These are phyloP conservation scores for Carassius carassius DNA, from an alignment of 2,113 vertebrate species.

Conservation along the genomic window DNA sequence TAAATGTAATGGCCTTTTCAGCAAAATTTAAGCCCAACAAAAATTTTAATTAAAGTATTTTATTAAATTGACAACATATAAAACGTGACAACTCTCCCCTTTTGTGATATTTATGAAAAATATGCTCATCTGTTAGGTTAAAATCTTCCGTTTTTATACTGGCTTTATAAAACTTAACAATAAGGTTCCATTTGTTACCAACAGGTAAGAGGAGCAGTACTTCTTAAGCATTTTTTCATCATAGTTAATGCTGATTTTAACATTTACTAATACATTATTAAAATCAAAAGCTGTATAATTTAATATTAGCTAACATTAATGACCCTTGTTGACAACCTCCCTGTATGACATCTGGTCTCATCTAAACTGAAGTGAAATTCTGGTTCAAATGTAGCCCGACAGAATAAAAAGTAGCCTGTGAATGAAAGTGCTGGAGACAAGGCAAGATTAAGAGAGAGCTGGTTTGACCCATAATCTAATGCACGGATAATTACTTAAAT, in stretches of 20 bases:
- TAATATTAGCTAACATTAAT: too few species aligned
- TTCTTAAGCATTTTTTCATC: too few species aligned
- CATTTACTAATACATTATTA: too few species aligned
- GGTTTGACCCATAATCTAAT: conserved; percentile 24
- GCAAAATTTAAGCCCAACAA: not conserved
- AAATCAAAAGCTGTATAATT: too few species aligned
- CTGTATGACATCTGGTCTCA: not conserved
- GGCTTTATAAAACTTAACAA: too few species aligned
- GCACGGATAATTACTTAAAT: conserved; percentile 16
- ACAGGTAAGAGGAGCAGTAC: too few species aligned
- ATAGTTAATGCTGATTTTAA: too few species aligned
- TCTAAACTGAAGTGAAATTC: not conserved
- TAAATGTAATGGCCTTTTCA: not conserved
- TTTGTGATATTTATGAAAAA: not conserved
- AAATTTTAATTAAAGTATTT: not conserved
- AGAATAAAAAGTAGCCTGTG: not conserved
- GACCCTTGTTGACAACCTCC: not conserved
- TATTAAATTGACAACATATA: not conserved
- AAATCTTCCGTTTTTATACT: not conserved
- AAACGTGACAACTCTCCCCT: too few species aligned
- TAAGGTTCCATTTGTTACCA: too few species aligned
- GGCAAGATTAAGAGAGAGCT: not conserved
- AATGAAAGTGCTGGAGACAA: not conserved
- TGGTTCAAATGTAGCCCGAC: not conserved
- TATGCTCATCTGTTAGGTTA: not conserved